These are phyloP conservation scores for Chrysomallon squamiferum DNA, from an alignment of 1,140 invertebrate species.

Conservation along the genomic window DNA sequence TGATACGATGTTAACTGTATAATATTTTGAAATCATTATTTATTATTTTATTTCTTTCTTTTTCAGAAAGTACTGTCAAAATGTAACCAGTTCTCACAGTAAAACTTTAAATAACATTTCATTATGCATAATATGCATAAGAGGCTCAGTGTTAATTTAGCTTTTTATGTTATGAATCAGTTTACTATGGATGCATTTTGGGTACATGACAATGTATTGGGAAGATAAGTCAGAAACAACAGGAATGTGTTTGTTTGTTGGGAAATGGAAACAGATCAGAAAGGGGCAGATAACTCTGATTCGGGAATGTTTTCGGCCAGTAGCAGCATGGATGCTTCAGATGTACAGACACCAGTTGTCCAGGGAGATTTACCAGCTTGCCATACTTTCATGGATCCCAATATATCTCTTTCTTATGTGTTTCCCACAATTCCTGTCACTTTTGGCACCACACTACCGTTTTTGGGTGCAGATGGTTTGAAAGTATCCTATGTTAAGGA, in stretches of 20 bases:
- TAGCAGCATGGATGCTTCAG: constrained; percentile 4
- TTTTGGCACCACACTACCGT: not conserved
- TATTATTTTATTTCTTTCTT: too few species aligned
- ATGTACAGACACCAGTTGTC: not conserved
- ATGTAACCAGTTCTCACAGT: too few species aligned
- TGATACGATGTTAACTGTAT: too few species aligned
- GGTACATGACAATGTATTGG: too few species aligned
- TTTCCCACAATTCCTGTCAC: constrained; percentile 2
- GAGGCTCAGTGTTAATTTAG: too few species aligned
- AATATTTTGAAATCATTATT: too few species aligned
- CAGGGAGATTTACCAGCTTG: constrained; percentile 5
- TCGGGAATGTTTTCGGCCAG: constrained; percentile 3
- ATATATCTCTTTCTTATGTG: constrained; percentile 7
- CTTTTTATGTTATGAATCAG: too few species aligned
- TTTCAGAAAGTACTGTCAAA: too few species aligned
- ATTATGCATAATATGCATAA: too few species aligned
- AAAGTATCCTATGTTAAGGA: constrained; percentile 1
- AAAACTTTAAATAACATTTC: too few species aligned
- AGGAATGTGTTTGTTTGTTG: constrained; percentile 10
- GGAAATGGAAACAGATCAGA: constrained; percentile 10
- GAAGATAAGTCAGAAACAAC: not conserved
- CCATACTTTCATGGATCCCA: constrained; percentile 2
- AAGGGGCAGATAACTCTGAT: constrained; percentile 9
- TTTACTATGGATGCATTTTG: too few species aligned
- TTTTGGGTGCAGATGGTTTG: not conserved